Evolutionary conservation across 2,888 invertebrate genomes (phyloP), one percentile per base, ranked within the genome.

Genomic region (Fragum fragum): DNA sequence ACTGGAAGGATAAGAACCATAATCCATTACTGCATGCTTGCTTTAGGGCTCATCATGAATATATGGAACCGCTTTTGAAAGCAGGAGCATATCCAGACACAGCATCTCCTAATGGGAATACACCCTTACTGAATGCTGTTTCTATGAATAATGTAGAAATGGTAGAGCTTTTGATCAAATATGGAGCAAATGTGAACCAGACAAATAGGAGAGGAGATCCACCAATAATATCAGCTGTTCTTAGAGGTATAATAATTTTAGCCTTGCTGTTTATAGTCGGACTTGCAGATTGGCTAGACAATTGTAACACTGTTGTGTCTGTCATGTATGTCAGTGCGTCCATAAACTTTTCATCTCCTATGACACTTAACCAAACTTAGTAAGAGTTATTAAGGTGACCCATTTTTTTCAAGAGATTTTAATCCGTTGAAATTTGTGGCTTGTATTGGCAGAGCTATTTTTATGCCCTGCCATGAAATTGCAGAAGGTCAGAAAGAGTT

Each of bases 51-150:
- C 83, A 88, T 52, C 78, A 86, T 55, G 76, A 83, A 36, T 83
- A 87, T 29, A 61, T 87, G 39, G 86, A 85, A 23, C 66, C 83
- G 70, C 75, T 93, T 39, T 69, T 93, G 55, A 76, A 86, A 23
- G 89, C 90, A n/a, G 92, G 92, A 1, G 92, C 91, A 2, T 72
- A 90, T 70, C 87, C 89, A 1, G 88, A 92, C 32, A 36, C 83
- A 1, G 73, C 73, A 0, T 87, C 87, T 36, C 32, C 73, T 0
- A 59, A 74, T 18, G 87, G 87, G 1, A 79, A 72, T 18, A 84
- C 90, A 1, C 89, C 92, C 2, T 76, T 92, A 14, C 84, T 90
- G 76, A 81, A 90, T 39, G 86, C 90, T 0, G 88, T 88, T 32
- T 80, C 83, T 16, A 74, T 79, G n/a, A 79, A 85, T 7, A 84